A percentile compares a stretch with the other conserved stretches of the same genome.
phyloP scores from a whole-genome alignment of 2,113 vertebrate genomes.

The Caracal caracal region DNA sequence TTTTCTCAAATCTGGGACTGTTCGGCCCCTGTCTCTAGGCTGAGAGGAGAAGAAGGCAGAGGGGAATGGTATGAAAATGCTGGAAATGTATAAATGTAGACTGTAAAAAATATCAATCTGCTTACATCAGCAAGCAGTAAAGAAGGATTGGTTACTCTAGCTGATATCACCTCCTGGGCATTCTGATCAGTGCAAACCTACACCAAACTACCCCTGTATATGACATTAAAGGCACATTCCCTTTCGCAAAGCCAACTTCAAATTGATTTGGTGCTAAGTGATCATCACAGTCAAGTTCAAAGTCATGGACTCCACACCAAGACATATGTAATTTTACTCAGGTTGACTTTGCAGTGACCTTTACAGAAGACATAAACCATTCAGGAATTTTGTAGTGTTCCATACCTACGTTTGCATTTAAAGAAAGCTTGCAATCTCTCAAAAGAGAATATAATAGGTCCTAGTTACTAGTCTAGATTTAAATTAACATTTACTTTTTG shows the following conservation, averaged over 20 bases:
- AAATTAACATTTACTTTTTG: conserved; percentile 10
- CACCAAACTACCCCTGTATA: neutral
- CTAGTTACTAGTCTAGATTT: neutral
- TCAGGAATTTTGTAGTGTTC: neutral
- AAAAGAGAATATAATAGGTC: neutral
- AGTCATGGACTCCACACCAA: neutral
- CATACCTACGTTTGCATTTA: neutral
- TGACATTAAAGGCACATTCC: neutral
- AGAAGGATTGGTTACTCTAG: neutral
- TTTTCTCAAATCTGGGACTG: neutral
- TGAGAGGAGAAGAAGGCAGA: neutral
- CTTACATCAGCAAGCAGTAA: neutral
- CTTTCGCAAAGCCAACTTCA: neutral
- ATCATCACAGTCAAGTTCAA: neutral
- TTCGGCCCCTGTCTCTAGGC: neutral
- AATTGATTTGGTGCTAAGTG: neutral
- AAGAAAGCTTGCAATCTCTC: neutral
- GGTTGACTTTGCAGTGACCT: neutral
- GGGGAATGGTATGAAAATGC: neutral
- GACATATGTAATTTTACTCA: neutral
- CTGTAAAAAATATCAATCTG: neutral
- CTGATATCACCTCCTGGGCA: neutral
- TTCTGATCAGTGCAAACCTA: neutral
- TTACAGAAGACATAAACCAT: neutral
- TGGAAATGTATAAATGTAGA: neutral